Conservation (phyloP, 2,113 vertebrate genomes). For the Trogon melanurus region DNA sequence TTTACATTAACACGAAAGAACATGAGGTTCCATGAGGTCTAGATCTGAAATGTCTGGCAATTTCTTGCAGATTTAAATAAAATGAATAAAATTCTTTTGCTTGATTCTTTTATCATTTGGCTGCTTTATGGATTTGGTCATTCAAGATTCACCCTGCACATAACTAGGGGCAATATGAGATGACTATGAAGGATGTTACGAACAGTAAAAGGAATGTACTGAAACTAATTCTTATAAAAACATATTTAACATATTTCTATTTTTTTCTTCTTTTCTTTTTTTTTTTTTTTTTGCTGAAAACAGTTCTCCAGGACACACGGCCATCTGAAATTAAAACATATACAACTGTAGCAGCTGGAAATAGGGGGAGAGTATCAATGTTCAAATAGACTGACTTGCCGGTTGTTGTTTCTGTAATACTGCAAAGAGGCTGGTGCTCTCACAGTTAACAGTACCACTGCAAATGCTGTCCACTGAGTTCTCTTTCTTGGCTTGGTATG, state of each 20-base stretch:
- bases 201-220: background rate
- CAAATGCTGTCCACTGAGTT: background rate
- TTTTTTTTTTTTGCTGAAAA: background rate
- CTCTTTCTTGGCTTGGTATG: background rate
- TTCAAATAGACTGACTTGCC: background rate
- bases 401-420: background rate
- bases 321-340: background rate
- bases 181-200: background rate
- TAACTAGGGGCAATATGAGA: background rate
- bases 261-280: background rate
- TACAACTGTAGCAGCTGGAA: background rate
- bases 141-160: background rate
- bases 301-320: background rate
- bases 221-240: background rate
- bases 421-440: background rate
- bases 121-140: background rate
- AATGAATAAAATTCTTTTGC: background rate
- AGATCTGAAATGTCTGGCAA: background rate
- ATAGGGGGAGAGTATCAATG: background rate
- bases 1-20: background rate
- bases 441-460: background rate
- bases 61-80: background rate
- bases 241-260: background rate
- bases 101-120: background rate
- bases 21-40: background rate